Percentiles rank a stretch among this genome's conserved stretches.
phyloP scores from a whole-genome alignment of 2,113 vertebrate genomes.

The Spea bombifrons region DNA sequence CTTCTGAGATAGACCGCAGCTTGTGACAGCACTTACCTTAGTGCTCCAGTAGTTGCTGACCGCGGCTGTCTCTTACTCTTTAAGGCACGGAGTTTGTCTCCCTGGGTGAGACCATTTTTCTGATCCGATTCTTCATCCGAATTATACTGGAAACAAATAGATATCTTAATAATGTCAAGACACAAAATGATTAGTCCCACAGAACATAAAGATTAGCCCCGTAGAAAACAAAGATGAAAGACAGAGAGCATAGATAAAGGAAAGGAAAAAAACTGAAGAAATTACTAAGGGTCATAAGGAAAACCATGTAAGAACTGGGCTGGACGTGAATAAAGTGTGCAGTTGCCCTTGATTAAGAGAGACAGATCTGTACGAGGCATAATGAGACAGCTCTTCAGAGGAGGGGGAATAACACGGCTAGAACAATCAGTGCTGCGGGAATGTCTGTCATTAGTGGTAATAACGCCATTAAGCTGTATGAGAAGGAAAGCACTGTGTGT shows the following conservation, averaged over 20 bases:
- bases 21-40: slow-evolving; percentile 64
- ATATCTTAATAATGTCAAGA: no score
- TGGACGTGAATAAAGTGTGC: not conserved
- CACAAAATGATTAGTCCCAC: no score
- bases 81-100: slow-evolving; percentile 94
- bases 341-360: no score
- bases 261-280: not conserved
- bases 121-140: slow-evolving; percentile 63
- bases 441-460: slow-evolving; percentile 22
- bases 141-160: slow-evolving; percentile 64
- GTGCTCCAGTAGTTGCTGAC: slow-evolving; percentile 67
- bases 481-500: not conserved
- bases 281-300: not conserved
- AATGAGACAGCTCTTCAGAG: not conserved
- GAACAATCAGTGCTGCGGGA: not conserved
- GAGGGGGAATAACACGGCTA: not conserved
- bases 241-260: not conserved
- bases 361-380: no score
- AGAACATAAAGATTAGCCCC: no score
- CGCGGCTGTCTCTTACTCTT: slow-evolving; percentile 80
- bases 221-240: no score
- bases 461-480: slow-evolving; percentile 18
- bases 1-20: no score
- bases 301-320: not conserved
- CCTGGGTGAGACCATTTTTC: slow-evolving; percentile 78